Conservation (phyloP, 2,797 vertebrate genomes). For the Sorex maritimensis region DNA sequence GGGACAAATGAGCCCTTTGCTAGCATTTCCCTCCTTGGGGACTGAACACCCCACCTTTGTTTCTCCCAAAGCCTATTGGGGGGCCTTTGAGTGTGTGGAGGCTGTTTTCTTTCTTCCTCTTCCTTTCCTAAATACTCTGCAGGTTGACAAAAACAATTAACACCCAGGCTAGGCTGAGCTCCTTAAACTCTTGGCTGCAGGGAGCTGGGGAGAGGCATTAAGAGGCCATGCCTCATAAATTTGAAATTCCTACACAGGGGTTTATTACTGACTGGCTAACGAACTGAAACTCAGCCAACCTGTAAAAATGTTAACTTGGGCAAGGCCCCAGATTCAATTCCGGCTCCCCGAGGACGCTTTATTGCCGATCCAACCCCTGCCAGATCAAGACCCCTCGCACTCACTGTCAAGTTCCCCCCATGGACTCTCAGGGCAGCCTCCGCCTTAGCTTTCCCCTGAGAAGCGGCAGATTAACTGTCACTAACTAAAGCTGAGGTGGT, state of each 20-base stretch:
- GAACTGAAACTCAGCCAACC: conserved; percentile 85
- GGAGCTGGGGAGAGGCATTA: conserved; percentile 78
- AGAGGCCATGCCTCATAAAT: conserved; percentile 87
- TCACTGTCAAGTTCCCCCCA: conserved; percentile 64
- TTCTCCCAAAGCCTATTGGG: conserved; percentile 54
- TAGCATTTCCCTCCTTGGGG: background rate
- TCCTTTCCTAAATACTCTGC: conserved; percentile 67
- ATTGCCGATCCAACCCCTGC: conserved; percentile 73
- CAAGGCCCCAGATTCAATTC: conserved; percentile 84
- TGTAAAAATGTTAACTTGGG: conserved; percentile 86
- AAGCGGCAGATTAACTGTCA: conserved; percentile 77
- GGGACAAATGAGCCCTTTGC: background rate
- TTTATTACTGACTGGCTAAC: conserved; percentile 85
- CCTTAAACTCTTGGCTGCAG: conserved; percentile 77
- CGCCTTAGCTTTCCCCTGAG: conserved; percentile 77
- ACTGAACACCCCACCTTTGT: conserved; percentile 69
- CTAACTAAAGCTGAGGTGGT: conserved; percentile 57
- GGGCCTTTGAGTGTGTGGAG: conserved; percentile 55
- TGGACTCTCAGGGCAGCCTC: conserved; percentile 40
- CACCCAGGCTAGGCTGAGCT: conserved; percentile 77
- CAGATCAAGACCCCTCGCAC: conserved; percentile 32
- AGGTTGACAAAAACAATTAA: conserved; percentile 85
- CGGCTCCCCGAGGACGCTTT: conserved; percentile 82
- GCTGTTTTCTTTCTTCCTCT: background rate
- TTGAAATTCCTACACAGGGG: conserved; percentile 83